Evolutionary conservation across 2,888 invertebrate genomes (phyloP), one percentile per base, ranked within the genome.

Genomic region (Ametastegia equiseti): DNA sequence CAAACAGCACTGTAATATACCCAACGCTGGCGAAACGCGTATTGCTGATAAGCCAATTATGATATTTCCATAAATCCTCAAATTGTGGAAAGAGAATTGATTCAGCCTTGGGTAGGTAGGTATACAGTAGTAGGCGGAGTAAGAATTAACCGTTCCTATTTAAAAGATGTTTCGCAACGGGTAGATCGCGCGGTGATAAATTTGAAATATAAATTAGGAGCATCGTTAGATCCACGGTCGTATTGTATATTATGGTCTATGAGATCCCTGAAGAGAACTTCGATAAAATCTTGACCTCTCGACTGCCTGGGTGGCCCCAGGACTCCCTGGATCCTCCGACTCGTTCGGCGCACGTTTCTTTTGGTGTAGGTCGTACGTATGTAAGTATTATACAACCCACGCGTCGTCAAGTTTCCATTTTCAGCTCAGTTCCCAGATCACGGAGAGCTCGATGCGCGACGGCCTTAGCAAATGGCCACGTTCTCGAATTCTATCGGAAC

Each of bases 211-310:
- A 50, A 50, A 47, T 73, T 50, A 30, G 33, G 11, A 30, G 23
- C 50, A 50, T 47, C 50, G 73, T 73, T 50, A 30, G 50, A 33
- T 50, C 39, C 50, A 19, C 3, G 47, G 27, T 27, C 47, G 5
- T 27, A 19, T 42, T 54, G 11, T 63, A 9, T 36, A 77, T 77
- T n/a, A 33, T 36, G n/a, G 54, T 39, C 73, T 73, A 47, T 30
- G 47, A 75, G 75, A 75, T 50, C 75, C 19, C 50, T 7, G 75
- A 78, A 54, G 9, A 23, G 13, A 47, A 57, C 23, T 47, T 77
- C 73, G 81, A 81, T 81, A 77, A 81, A 77, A 81, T 81, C 81
- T 81, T 63, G 63, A 63, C 73, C 63, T 78, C 77, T 60, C 57
- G 69, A 57, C 80, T 42, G 71, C 57, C 47, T 81, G 81, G 81